phyloP scores from a whole-genome alignment of 2,797 vertebrate genomes.

The Myoxocephalus aenaeus region DNA sequence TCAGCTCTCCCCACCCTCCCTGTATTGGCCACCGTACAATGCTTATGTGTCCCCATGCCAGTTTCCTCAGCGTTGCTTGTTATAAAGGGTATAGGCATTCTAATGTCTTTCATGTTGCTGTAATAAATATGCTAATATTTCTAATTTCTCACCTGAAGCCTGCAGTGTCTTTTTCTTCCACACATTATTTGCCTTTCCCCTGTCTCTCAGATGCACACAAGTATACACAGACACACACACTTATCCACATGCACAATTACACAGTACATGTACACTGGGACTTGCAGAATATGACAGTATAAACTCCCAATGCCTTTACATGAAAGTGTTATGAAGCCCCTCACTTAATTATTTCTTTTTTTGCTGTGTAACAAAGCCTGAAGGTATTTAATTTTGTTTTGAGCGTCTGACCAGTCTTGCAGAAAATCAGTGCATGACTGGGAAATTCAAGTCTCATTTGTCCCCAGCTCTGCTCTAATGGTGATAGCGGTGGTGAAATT shows the following conservation, averaged over 20 bases:
- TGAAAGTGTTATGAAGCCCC: slow-evolving; percentile 30
- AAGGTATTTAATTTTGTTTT: slow-evolving; percentile 46
- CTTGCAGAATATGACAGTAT: slow-evolving; percentile 5
- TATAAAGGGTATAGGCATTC: slow-evolving; percentile 82
- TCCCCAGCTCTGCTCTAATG: slow-evolving; percentile 46
- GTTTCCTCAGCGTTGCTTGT: slow-evolving; percentile 80
- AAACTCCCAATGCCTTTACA: slow-evolving; percentile 30
- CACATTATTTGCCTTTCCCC: slow-evolving; percentile 13
- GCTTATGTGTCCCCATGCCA: slow-evolving; percentile 75
- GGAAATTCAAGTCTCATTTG: slow-evolving; percentile 33
- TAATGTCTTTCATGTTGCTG: slow-evolving; percentile 86
- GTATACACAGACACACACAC: neutral
- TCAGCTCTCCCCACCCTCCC: slow-evolving; percentile 34
- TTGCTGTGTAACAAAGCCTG: slow-evolving; percentile 36
- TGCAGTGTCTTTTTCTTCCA: slow-evolving; percentile 72
- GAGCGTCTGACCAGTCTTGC: slow-evolving; percentile 26
- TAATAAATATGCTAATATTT: slow-evolving; percentile 91
- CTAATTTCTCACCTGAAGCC: slow-evolving; percentile 86
- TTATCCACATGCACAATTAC: slow-evolving; percentile 2
- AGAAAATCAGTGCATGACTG: slow-evolving; percentile 41
- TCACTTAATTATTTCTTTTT: slow-evolving; percentile 32
- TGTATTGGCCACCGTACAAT: slow-evolving; percentile 71
- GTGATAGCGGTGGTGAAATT: slow-evolving; percentile 49
- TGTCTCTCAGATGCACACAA: neutral
- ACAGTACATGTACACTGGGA: slow-evolving; percentile 10